Base-by-base conservation (phyloP, 2,888 invertebrate species). In the Microctonus hyperodae region DNA sequence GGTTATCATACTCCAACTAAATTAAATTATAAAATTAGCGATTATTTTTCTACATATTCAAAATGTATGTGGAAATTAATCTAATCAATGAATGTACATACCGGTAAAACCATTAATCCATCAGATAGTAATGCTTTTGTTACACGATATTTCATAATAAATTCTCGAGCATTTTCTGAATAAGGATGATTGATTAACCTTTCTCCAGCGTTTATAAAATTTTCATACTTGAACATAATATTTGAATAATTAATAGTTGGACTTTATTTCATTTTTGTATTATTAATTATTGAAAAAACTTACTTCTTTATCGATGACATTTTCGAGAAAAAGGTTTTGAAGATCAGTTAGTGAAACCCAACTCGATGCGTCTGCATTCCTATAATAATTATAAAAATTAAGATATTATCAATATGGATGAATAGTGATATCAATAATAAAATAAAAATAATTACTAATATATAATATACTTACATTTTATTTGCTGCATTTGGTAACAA, bases 161-260 rank as follows among this genome's bases (percentile, higher is more conserved):
- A 93, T 50, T 93, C 91, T 80, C 90, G 89, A 33, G 85, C 86
- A 76, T 86, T 87, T 73, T 90, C 89, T 0, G 94, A 88, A 83
- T 92, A 90, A 0, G 95, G 93, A 77, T 93, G 89, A 6, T 87
- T 84, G 10, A 85, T 81, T 57, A 97, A 84, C 71, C 93, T 88
- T 64, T 93, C 90, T 87, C 96, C 88, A 0, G 92, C 88, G 67
- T 86, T 83, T 63, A 91, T 83, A 78, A 96, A 93, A 80, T 90
- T 90, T 1, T 88, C 86, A 84, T 94, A 95, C 86, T 88, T 80
- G 44, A 82, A 76, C 44, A 22, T 69, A 67, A 51, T 67, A 60
- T 69, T 62, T 48, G 64, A 33, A 22, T 28, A 48, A 63, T 35
- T 48, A 57, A 28, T 2, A 23, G 11, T 37, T 11, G 16, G 3